phyloP scores from a whole-genome alignment of 2,888 invertebrate species.

The Eucriotettix oculatus region DNA sequence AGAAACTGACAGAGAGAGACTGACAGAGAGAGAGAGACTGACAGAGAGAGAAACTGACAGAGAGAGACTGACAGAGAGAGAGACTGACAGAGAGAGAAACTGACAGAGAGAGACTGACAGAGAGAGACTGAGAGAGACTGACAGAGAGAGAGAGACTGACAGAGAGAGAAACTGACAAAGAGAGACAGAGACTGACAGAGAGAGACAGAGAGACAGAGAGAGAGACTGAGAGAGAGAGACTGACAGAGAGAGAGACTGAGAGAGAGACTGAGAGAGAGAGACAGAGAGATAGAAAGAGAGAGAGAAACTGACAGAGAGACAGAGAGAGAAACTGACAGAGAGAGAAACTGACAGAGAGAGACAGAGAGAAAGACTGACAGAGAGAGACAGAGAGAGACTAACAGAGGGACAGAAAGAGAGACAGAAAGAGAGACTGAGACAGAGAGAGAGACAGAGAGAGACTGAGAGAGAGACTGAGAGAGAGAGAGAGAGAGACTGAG shows the following conservation, averaged over 20 bases:
- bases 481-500: not conserved
- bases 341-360: not conserved
- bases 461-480: not conserved
- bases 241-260: not conserved
- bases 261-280: no score
- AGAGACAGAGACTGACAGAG: not conserved
- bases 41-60: not conserved
- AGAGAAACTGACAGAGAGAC: not conserved
- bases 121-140: not conserved
- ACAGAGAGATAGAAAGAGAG: not conserved
- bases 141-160: not conserved
- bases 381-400: not conserved
- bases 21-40: no score
- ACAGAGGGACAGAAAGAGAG: no score
- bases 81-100: not conserved
- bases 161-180: not conserved
- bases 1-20: no score
- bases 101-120: not conserved
- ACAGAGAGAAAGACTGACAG: not conserved
- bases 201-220: not conserved
- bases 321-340: not conserved
- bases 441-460: not conserved
- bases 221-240: no score
- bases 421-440: not conserved
- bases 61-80: not conserved